A percentile compares a stretch with the other conserved stretches of the same genome.
Evolutionary conservation across 2,113 vertebrate genomes (phyloP).

Genomic region (Gracilinanus agilis): DNA sequence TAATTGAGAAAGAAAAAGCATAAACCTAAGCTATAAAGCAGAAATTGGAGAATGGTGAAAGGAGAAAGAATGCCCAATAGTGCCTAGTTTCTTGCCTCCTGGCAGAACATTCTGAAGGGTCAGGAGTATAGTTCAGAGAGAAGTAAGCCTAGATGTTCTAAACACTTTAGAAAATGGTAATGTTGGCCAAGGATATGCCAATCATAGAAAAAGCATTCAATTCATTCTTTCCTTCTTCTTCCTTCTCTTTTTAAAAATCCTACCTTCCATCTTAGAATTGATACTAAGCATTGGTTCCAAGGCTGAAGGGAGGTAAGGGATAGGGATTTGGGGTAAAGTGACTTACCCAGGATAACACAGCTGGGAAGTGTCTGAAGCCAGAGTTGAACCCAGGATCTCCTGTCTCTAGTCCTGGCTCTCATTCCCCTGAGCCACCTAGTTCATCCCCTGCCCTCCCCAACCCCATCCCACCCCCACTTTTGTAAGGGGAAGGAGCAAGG

Average conservation of each 20-base stretch:
- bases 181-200: background rate
- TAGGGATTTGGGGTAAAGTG: too few relatives aligned
- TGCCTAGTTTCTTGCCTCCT: background rate
- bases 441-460: background rate
- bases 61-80: background rate
- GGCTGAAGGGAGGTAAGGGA: too few relatives aligned
- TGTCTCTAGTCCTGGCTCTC: too few relatives aligned
- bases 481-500: background rate
- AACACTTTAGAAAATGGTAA: background rate
- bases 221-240: background rate
- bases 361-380: too few relatives aligned
- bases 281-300: background rate
- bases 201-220: background rate
- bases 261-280: background rate
- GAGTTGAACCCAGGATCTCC: too few relatives aligned
- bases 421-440: background rate
- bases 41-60: rapidly evolving
- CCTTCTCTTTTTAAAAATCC: background rate
- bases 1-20: background rate
- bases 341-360: too few relatives aligned
- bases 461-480: background rate
- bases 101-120: background rate
- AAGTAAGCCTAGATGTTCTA: background rate
- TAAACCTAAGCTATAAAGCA: background rate
- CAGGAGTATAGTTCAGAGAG: background rate